Evolutionary conservation across 2,113 vertebrate species (phyloP).

Genomic region (Rhegmatorhina hoffmannsi): DNA sequence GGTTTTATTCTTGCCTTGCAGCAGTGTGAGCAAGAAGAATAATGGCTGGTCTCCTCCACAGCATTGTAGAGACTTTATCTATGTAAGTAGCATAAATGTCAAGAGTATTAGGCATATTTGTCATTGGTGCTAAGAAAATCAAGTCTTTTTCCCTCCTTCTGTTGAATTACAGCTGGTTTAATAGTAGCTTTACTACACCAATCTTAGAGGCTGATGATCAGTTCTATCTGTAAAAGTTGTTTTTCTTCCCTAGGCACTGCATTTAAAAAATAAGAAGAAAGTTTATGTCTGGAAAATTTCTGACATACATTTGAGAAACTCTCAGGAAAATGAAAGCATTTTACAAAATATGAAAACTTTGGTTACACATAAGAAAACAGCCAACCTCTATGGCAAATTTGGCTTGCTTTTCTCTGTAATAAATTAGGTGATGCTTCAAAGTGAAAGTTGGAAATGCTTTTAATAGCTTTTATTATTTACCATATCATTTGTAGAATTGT

Average conservation of each 20-base stretch:
- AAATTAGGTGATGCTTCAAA: neutral
- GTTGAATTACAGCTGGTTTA: constrained; percentile 27
- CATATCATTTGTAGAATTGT: neutral
- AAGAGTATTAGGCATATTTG: constrained; percentile 39
- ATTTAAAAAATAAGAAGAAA: constrained; percentile 13
- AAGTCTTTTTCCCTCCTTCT: neutral
- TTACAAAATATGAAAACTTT: neutral
- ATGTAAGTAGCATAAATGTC: neutral
- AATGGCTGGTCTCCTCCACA: neutral
- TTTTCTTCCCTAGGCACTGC: constrained; percentile 1
- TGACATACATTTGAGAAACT: neutral
- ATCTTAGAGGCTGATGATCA: constrained; percentile 37
- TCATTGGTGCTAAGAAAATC: constrained; percentile 9
- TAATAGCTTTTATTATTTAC: neutral
- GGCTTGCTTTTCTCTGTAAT: neutral
- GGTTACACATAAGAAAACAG: neutral
- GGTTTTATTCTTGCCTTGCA: neutral
- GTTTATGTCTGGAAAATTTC: neutral
- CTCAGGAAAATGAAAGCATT: neutral
- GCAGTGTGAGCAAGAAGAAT: neutral
- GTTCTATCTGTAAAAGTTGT: constrained; percentile 19
- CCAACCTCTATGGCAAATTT: neutral
- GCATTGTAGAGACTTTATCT: constrained; percentile 12
- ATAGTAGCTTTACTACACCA: neutral
- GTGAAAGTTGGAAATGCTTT: neutral